Conservation (phyloP, 1,140 invertebrate species). For the Dendroctonus ponderosae region DNA sequence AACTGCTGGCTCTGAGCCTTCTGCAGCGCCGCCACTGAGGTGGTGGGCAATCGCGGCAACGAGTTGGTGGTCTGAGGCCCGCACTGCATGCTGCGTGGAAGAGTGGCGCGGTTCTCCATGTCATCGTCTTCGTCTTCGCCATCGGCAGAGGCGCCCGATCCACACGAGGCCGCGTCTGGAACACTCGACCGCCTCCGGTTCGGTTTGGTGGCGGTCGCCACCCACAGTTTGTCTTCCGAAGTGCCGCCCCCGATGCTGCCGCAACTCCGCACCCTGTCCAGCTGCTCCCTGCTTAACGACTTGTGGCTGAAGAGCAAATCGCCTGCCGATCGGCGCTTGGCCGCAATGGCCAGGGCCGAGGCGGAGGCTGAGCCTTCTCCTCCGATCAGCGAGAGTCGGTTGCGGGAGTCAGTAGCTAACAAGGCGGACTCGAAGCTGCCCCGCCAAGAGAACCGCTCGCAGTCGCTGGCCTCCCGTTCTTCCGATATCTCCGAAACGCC, state of each 20-base stretch:
- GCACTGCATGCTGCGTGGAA: slow-evolving; percentile 64
- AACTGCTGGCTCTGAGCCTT: slow-evolving; percentile 69
- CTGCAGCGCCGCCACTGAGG: slow-evolving; percentile 61
- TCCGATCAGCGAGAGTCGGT: slow-evolving; percentile 69
- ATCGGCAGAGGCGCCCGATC: slow-evolving; percentile 61
- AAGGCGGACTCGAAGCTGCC: slow-evolving; percentile 87
- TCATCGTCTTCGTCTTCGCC: slow-evolving; percentile 65
- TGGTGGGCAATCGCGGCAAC: slow-evolving; percentile 67
- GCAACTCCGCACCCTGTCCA: slow-evolving; percentile 75
- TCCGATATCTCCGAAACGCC: slow-evolving; percentile 58
- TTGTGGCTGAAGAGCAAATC: slow-evolving; percentile 70
- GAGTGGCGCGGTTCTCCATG: slow-evolving; percentile 57
- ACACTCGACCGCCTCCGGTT: slow-evolving; percentile 64
- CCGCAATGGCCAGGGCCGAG: slow-evolving; percentile 64
- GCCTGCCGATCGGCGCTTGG: slow-evolving; percentile 74
- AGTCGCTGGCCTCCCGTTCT: slow-evolving; percentile 78
- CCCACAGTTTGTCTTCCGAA: slow-evolving; percentile 58
- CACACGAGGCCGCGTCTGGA: slow-evolving; percentile 65
- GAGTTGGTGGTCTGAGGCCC: slow-evolving; percentile 69
- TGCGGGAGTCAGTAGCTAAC: slow-evolving; percentile 77
- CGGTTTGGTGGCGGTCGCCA: slow-evolving; percentile 52
- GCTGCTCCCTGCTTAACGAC: slow-evolving; percentile 70
- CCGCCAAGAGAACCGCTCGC: slow-evolving; percentile 85
- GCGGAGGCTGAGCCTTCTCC: slow-evolving; percentile 65
- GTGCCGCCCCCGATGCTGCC: slow-evolving; percentile 74